Conservation (phyloP, 2,797 vertebrate species). For the Sebastes taczanowskii region DNA sequence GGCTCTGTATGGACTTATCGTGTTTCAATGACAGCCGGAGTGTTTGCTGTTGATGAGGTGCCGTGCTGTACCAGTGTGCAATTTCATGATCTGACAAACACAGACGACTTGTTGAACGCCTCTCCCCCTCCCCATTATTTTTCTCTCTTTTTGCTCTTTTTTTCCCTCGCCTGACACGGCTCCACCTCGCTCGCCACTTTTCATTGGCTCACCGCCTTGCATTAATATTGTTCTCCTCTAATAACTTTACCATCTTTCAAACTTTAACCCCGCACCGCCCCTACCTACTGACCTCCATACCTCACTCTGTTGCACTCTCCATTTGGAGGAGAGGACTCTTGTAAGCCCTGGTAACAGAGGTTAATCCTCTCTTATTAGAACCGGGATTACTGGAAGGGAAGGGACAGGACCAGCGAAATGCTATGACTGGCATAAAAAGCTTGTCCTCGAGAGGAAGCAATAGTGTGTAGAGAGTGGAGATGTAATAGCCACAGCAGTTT, state of each 20-base stretch:
- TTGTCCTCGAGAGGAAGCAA: constrained; percentile 40
- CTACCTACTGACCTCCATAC: constrained; percentile 63
- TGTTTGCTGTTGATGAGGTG: constrained; percentile 61
- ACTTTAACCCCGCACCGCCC: constrained; percentile 47
- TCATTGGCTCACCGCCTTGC: constrained; percentile 32
- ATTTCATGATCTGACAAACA: constrained; percentile 63
- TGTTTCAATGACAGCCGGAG: constrained; percentile 46
- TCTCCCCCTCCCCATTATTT: constrained; percentile 19
- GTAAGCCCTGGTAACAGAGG: constrained; percentile 80
- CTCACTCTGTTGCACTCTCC: constrained; percentile 66
- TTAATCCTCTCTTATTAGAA: constrained; percentile 84
- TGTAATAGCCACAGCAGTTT: constrained; percentile 13
- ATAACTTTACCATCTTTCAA: constrained; percentile 70
- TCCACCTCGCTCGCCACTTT: constrained; percentile 37
- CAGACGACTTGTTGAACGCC: constrained; percentile 50
- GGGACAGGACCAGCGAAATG: constrained; percentile 59
- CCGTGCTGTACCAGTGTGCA: constrained; percentile 11
- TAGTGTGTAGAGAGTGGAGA: constrained; percentile 16
- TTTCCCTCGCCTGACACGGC: not conserved
- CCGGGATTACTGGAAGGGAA: constrained; percentile 73
- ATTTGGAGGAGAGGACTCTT: constrained; percentile 72
- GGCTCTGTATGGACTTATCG: constrained; percentile 26
- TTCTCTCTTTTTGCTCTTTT: constrained; percentile 4
- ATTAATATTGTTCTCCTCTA: constrained; percentile 64
- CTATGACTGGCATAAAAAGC: constrained; percentile 52